Percentiles rank a stretch among this genome's conserved stretches.
These are phyloP conservation scores for Intellagama lesueurii DNA, from an alignment of 2,797 vertebrate species.

Conservation along the genomic window DNA sequence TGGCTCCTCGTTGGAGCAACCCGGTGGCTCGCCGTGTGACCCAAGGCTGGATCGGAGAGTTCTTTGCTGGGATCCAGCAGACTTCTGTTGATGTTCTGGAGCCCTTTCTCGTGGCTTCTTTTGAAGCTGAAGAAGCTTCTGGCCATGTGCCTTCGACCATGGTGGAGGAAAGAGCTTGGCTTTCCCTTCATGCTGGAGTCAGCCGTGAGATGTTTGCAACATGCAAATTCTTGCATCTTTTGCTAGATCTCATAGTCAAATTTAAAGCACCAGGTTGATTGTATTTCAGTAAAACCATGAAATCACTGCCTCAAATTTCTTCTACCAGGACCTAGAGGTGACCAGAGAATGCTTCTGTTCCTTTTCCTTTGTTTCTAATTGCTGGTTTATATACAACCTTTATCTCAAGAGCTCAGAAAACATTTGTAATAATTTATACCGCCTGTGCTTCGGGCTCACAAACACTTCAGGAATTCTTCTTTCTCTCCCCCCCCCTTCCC, in stretches of 20 bases:
- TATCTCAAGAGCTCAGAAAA: conserved; percentile 37
- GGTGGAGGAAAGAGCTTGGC: no score
- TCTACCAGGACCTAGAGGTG: not conserved
- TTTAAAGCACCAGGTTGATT: not conserved
- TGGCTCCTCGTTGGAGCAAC: no score
- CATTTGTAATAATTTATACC: not conserved
- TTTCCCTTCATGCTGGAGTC: no score
- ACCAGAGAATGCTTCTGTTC: not conserved
- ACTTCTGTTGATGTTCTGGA: no score
- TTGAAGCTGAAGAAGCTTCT: no score
- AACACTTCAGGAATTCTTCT: not conserved
- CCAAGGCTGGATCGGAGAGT: no score
- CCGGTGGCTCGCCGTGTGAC: no score
- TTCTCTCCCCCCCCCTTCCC: not conserved
- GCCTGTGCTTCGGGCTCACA: not conserved
- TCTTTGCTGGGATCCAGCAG: no score
- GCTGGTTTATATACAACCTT: not conserved
- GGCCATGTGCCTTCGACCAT: no score
- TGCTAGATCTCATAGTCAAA: not conserved
- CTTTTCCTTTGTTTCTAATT: not conserved
- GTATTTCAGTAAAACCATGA: not conserved
- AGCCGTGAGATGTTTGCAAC: no score
- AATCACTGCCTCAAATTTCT: not conserved
- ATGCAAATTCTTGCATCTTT: no score
- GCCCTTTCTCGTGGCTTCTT: no score